These are phyloP conservation scores for Acanthurus leucopareius DNA, from an alignment of 2,797 vertebrate genomes.

Conservation along the genomic window DNA sequence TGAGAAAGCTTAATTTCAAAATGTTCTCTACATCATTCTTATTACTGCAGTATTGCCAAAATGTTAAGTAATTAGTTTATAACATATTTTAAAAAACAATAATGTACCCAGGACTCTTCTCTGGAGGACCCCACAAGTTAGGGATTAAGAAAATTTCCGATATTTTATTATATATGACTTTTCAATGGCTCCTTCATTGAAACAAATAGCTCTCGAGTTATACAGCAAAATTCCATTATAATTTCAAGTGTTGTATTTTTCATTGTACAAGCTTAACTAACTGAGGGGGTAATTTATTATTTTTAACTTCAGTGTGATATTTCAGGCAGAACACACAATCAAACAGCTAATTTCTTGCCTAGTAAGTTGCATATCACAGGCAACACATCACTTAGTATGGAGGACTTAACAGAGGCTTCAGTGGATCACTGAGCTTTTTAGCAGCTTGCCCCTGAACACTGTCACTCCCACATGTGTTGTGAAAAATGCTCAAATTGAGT, in stretches of 20 bases:
- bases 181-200: background rate
- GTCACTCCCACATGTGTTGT: constrained; percentile 35
- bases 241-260: background rate
- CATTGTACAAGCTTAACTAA: background rate
- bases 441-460: constrained; percentile 28
- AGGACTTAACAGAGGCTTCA: constrained; percentile 2
- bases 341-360: background rate
- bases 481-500: constrained; percentile 40
- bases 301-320: background rate
- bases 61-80: background rate
- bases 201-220: background rate
- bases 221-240: background rate
- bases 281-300: background rate
- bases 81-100: background rate
- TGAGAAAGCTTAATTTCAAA: background rate
- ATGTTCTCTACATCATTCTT: background rate
- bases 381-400: background rate
- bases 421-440: constrained; percentile 22
- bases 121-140: background rate
- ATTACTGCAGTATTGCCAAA: too few species aligned
- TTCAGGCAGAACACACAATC: constrained; percentile 3
- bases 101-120: background rate
- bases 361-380: background rate
- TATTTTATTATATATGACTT: background rate
- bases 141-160: background rate